Base-by-base conservation (phyloP, 2,797 vertebrate species). In the Pangasius mekongensis region DNA sequence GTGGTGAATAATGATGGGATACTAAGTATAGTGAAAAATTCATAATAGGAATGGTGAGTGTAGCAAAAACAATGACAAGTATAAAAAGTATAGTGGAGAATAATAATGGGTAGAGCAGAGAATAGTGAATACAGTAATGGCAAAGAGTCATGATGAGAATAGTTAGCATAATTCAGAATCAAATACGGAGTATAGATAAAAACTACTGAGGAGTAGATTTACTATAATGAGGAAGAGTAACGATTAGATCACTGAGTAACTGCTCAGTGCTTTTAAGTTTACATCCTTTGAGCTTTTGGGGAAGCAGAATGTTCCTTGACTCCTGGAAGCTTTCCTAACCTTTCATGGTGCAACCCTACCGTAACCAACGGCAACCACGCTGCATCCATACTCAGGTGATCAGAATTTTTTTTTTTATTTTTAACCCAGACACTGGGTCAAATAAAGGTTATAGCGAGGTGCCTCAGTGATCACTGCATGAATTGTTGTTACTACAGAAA, bases 341-440 rank as follows among this genome's bases (percentile, higher is more conserved):
- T 87, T 89, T 90, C 60, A 90, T 90, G 89, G 76, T 76, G 89
- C 85, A 89, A 90, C 88, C 58, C 24, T 83, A 47, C 62, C 22
- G 69, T 87, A 91, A 91, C 82, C 86, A 83, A 64, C 62, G 83
- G 84, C 89, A 90, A 91, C 52, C 30, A 27, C n/a, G 1, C 7
- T 64, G 67, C 2, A 78, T 78, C 52, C 36, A 62, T 27, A 52
- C 86, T 52, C n/a, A 74, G 30, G 64, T 60, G 66, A 84, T 56
- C 54, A 10, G 16, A 20, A 27, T 39, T 54, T 3, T 6, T 69
- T 58, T 56, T 13, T 27, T 36, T 36, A 3, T n/a, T 81, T 49
- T 22, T 49, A 52, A 36, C 18, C 6, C n/a, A 13, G 11, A 80
- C 30, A 47, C 33, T 58, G n/a, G 30, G 13, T 43, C 3, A 60